Base-by-base conservation (phyloP, 2,113 vertebrate species). In the Corapipo altera region DNA sequence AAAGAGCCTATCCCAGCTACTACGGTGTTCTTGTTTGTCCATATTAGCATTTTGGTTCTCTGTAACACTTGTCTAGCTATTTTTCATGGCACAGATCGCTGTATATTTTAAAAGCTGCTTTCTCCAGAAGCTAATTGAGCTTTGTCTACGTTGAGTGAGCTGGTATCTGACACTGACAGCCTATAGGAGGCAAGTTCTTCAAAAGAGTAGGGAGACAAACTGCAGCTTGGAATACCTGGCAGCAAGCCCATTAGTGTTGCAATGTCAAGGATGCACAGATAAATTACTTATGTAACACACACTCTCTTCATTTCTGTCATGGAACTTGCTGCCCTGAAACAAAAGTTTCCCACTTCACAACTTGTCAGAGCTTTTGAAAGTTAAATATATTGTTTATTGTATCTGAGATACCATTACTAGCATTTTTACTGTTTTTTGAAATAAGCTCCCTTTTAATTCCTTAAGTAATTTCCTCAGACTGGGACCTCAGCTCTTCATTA, bases 181-280 rank as follows among this genome's bases (percentile, higher is more conserved):
- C 91, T 91, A 93, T 93, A 98, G 97, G 97, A 98, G 95, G 78
- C 81, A 94, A 95, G 97, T 97, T 97, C 95, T 97, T 97, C 95
- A 96, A 92, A 97, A 97, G 92, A 91, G 81, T 93, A 92, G 97
- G 91, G 84, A 98, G 92, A 98, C 96, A 96, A 97, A 97, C 91
- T 95, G 81, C 94, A 92, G 82, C 67, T 85, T 85, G 8, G 75
- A 97, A 96, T 95, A 97, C 93, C 96, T 97, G 92, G 91, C 93
- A 97, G 96, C 85, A 74, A 97, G 91, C 87, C 91, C 89, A 92
- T 96, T 97, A 95, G 81, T 59, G 83, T 81, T 91, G 86, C 93
- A 70, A 57, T 87, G 92, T 81, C 94, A 97, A 96, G 97, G 85
- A 97, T 62, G 70, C 48, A 71, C 78, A 97, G 96, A 96, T 93